Evolutionary conservation across 2,113 vertebrate species (phyloP), one percentile per base, ranked within the genome.

Genomic region (Psilopogon haemacephalus): DNA sequence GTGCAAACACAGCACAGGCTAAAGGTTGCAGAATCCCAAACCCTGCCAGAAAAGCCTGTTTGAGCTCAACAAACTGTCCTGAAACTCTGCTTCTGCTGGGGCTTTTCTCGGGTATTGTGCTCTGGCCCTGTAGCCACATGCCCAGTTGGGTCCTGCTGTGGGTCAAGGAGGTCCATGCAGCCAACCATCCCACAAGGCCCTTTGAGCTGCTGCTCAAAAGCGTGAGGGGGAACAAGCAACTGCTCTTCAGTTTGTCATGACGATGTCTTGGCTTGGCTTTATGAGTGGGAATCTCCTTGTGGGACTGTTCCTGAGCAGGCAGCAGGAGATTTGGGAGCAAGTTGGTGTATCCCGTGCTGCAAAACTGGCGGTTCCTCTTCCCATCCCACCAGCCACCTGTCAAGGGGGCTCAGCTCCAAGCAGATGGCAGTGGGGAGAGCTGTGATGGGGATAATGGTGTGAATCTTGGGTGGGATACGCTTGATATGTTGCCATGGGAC

Each of bases 311-410:
- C 55, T 59, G 11, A 76, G 87, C 78, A 71, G 74, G 87, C 2
- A 5, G 58, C 28, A 87, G 86, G 83, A 68, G 84, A 64, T 68
- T 7, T 73, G 65, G 89, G 75, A 90, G 75, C 84, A 68, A 84
- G 35, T n/a, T 2, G 9, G 71, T 74, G 76, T 56, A 78, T 95
- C 76, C 88, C 42, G 4, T 82, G 81, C 85, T 74, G 72, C n/a
- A 58, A 18, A 44, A 16, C 72, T 85, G 20, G 30, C 0, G 33
- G 65, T 69, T 88, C 84, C 42, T 88, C 70, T 84, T 77, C 55
- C 62, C 35, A 1, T 89, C 88, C 91, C 94, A 93, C 88, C 52
- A 86, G 46, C 81, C 94, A 86, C 69, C 86, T 89, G 91, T 50
- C 20, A 0, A 71, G 73, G 73, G 44, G 62, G 82, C 68, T 55